Evolutionary conservation across 2,113 vertebrate genomes (phyloP), one percentile per base, ranked within the genome.

Genomic region (Melanocharis versteri): DNA sequence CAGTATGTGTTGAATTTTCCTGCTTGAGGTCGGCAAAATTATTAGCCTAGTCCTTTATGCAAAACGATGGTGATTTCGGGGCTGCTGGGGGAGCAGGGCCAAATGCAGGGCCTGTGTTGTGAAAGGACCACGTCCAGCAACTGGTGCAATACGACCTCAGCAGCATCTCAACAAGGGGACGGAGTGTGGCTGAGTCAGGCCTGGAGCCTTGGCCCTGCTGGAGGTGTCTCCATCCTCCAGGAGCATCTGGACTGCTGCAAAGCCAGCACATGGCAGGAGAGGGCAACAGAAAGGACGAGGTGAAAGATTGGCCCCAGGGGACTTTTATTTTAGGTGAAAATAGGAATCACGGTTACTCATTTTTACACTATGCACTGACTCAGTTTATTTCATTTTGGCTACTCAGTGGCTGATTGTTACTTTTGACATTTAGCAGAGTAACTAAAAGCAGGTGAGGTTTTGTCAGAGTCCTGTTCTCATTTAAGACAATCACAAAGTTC

Each of bases 131-230:
- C 33, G 35, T 44, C 27, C 7, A 0, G 35, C 14, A 3, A 15
- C 30, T 22, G 22, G 7, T 22, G 26, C 24, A n/a, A 3, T 8
- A 1, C 3, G 14, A 22, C 39, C 3, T 2, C 1, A 6, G 68
- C 37, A 51, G 56, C 2, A 1, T 22, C 37, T 44, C 1, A 0
- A 4, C 39, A 35, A 53, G 27, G n/a, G 22, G 6, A 31, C 2
- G 0, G 6, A 51, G 40, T 1, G 0, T 22, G 30, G 31, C 35
- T 1, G 5, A 58, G 53, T 37, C 40, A 18, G 44, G 28, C 28
- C 22, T 56, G 79, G 26, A 61, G 31, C 60, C 54, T 73, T 0
- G 0, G 35, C 51, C 19, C 30, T 21, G 14, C 35, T 73, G 51
- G 33, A 77, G 37, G 30, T 14, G 18, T 61, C 73, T 69, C 54